Evolutionary conservation across 1,140 invertebrate genomes (phyloP).

Genomic region (Atta cephalotes): DNA sequence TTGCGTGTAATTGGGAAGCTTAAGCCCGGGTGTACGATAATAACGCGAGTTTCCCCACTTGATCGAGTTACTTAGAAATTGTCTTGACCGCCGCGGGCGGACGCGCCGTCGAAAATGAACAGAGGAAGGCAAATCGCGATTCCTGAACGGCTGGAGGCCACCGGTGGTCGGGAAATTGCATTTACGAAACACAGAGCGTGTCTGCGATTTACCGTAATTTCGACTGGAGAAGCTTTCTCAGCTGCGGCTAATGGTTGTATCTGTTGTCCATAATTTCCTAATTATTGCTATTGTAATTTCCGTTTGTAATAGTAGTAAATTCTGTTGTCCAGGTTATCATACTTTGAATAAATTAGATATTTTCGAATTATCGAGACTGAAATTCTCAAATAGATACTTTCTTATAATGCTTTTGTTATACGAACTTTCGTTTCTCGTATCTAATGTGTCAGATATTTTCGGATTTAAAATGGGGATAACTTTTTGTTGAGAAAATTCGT

Average conservation of each 20-base stretch:
- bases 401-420: not conserved
- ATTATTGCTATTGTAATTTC: conserved; percentile 28
- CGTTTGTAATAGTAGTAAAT: not conserved
- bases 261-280: conserved; percentile 33
- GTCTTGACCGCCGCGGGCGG: conserved; percentile 60
- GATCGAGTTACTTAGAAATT: conserved; percentile 71
- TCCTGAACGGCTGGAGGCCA: conserved; percentile 29
- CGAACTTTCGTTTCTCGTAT: not conserved
- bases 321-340: not conserved
- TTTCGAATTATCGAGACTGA: not conserved
- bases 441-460: too few species aligned
- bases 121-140: conserved; percentile 11
- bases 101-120: conserved; percentile 28
- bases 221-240: conserved; percentile 6
- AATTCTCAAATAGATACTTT: not conserved
- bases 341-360: not conserved
- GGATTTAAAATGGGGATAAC: too few species aligned
- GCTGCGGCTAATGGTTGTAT: conserved; percentile 17
- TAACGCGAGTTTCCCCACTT: conserved; percentile 64
- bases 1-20: conserved; percentile 73
- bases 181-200: conserved; percentile 5
- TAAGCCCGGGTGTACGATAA: conserved; percentile 63
- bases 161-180: conserved; percentile 45
- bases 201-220: conserved; percentile 42
- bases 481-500: too few species aligned